Percentiles rank a stretch among this genome's conserved stretches.
phyloP scores from a whole-genome alignment of 2,888 invertebrate species.

The Lasioglossum oenotherae region DNA sequence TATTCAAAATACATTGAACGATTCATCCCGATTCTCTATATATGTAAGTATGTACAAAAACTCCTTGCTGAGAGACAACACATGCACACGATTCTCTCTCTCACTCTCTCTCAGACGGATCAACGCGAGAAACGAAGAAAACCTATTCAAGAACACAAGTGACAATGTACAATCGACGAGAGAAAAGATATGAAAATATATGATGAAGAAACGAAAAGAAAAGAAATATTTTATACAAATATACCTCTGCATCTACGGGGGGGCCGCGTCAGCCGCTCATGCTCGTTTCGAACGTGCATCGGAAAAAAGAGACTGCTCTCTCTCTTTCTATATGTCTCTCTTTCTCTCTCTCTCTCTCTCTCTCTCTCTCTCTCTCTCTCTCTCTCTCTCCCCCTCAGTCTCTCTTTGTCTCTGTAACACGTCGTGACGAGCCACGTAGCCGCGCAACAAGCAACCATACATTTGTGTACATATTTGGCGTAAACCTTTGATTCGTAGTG shows the following conservation, averaged over 20 bases:
- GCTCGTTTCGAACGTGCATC: slow-evolving; percentile 58
- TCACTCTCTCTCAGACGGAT: slow-evolving; percentile 23
- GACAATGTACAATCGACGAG: slow-evolving; percentile 55
- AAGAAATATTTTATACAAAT: slow-evolving; percentile 61
- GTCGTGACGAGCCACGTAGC: slow-evolving; percentile 50
- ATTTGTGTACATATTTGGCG: slow-evolving; percentile 72
- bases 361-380: not conserved
- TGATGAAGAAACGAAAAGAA: slow-evolving; percentile 18
- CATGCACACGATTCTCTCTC: slow-evolving; percentile 20
- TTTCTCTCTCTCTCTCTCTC: not conserved
- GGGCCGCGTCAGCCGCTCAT: slow-evolving; percentile 55
- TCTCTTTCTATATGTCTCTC: not conserved
- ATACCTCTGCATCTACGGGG: slow-evolving; percentile 58
- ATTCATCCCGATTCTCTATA: slow-evolving; percentile 35
- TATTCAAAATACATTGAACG: slow-evolving; percentile 50
- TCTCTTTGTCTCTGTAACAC: slow-evolving; percentile 25
- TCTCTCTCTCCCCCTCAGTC: not conserved
- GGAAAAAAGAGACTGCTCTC: slow-evolving; percentile 58
- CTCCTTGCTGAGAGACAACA: slow-evolving; percentile 23
- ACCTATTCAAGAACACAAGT: not conserved
- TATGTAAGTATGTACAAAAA: slow-evolving; percentile 49
- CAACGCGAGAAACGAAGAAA: slow-evolving; percentile 26
- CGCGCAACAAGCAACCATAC: slow-evolving; percentile 59
- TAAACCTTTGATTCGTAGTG: slow-evolving; percentile 74
- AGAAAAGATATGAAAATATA: slow-evolving; percentile 9